Base-by-base conservation (phyloP, 2,888 invertebrate species). In the Polyommatus iphigenia region DNA sequence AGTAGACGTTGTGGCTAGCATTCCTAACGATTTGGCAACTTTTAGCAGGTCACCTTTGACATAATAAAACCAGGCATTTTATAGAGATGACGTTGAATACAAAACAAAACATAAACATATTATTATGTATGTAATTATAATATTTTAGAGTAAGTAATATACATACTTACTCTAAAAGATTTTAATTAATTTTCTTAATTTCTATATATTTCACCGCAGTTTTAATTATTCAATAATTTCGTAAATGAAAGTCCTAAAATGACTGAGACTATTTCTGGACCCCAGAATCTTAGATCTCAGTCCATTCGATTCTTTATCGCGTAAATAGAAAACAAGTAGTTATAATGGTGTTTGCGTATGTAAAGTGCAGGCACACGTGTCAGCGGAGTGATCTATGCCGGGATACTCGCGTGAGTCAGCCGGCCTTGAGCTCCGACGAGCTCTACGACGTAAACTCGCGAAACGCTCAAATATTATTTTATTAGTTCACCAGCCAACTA, bases 391-490 rank as follows among this genome's bases (percentile, higher is more conserved):
- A 88, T 85, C 89, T 87, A 87, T 86, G 76, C 84, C 85, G 84
- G 88, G 85, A 86, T 85, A 85, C 85, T 84, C 85, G 85, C 89
- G 89, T 93, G 93, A 94, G 84, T 93, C 94, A 93, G 83, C 77
- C 87, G 91, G 86, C 93, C 93, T 94, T 93, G 92, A 85, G 81
- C 85, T 82, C 85, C 79, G 50, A 50, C 50, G 50, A 50, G 50
- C 85, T 85, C 83, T 84, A 84, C 82, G 85, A 85, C 87, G 87
- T 87, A 87, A 88, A 90, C 87, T 85, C 85, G 84, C 87, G 85
- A 86, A 89, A 88, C 87, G 84, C 87, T 89, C 83, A 89, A 90
- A 91, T 90, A 88, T 88, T 89, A 87, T 92, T 84, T 92, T 89
- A 91, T 90, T 88, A 85, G 86, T 88, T 85, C 87, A 87, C 85